These are phyloP conservation scores for Ascidia mentula DNA, from an alignment of 23 tunicate genomes.

Conservation along the genomic window DNA sequence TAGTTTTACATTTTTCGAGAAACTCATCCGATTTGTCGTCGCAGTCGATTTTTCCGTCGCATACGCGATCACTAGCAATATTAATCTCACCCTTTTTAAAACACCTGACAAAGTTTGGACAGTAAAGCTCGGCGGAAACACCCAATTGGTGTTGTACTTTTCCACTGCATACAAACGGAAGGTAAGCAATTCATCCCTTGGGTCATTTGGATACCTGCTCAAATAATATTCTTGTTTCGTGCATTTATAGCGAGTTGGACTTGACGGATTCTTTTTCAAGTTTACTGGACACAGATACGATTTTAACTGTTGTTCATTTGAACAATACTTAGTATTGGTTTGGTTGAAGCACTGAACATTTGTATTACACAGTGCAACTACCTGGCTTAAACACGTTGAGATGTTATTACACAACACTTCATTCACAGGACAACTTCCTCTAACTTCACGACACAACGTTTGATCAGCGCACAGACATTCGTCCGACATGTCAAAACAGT, in stretches of 20 bases:
- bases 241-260: background rate
- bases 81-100: background rate
- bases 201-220: too few relatives aligned
- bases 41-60: background rate
- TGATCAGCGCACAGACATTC: constrained; percentile 12
- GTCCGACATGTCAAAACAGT: constrained; percentile 14
- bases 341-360: background rate
- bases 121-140: background rate
- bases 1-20: background rate
- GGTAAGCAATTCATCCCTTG: too few relatives aligned
- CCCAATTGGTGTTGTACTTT: background rate
- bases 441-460: background rate
- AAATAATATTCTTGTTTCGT: background rate
- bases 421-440: background rate
- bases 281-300: background rate
- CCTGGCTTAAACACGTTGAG: background rate
- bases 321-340: background rate
- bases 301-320: background rate
- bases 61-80: background rate
- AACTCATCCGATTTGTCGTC: background rate
- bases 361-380: background rate
- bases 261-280: background rate
- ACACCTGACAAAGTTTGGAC: background rate
- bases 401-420: background rate
- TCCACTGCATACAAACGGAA: background rate